Evolutionary conservation across 2,113 vertebrate genomes (phyloP), one percentile per base, ranked within the genome.

Genomic region (Chelonoidis abingdonii): DNA sequence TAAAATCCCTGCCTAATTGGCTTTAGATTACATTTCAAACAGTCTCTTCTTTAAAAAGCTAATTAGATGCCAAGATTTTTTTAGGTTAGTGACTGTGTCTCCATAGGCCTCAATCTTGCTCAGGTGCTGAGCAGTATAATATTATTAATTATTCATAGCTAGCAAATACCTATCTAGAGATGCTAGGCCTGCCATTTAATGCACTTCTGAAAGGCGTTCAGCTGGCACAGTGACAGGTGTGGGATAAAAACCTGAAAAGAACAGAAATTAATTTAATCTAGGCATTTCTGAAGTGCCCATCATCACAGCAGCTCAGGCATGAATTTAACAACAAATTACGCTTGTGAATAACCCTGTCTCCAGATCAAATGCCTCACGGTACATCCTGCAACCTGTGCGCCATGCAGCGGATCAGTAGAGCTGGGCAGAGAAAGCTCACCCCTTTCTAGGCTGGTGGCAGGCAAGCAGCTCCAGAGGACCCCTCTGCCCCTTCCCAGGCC

Each of bases 181-280:
- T 62, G 31, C 79, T 88, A 91, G 88, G 86, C 38, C 69, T 89
- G 88, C 56, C 76, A 65, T 50, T 94, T 92, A 96, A 86, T 38
- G 83, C n/a, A 92, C 86, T 78, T 88, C 69, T 96, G 86, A 95
- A 93, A 94, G 59, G 50, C 54, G 88, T 94, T 96, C 94, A 92
- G 86, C 87, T 80, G 16, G 85, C 57, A 44, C 35, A 8, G 19
- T 41, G 83, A 90, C 84, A 91, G 91, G 19, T 50, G 50, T 94
- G 19, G 72, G 44, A 13, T 24, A 85, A 91, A 93, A 94, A 80
- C 80, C 22, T 90, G 49, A 93, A 92, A 79, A 83, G 2, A 91
- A 80, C 41, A 95, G 54, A 93, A n/a, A 2, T 80, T 84, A 93
- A 83, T 65, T 10, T 27, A 79, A 80, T 72, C 84, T 81, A 85